These are phyloP conservation scores for Apteryx owenii DNA, from an alignment of 2,113 vertebrate genomes.

Conservation along the genomic window DNA sequence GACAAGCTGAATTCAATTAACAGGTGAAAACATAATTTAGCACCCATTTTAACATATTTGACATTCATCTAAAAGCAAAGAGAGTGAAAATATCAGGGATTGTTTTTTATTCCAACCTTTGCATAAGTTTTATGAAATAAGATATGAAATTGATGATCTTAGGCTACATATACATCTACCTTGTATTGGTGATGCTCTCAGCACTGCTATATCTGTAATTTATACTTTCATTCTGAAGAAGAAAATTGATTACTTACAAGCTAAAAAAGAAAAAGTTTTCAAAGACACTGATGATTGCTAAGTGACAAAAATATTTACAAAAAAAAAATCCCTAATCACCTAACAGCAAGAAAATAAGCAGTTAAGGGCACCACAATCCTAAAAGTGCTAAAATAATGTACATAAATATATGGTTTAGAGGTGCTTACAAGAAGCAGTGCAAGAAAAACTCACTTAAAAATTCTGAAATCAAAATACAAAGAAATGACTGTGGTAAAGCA, in stretches of 20 bases:
- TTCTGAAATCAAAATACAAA: neutral
- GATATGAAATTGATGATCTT: neutral
- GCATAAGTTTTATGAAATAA: neutral
- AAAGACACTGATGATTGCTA: neutral
- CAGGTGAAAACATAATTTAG: neutral
- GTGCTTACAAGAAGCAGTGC: neutral
- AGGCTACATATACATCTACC: neutral
- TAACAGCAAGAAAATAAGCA: neutral
- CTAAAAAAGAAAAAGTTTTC: neutral
- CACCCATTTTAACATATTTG: neutral
- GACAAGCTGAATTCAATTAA: neutral
- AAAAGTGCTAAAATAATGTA: neutral
- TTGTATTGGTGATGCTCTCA: neutral
- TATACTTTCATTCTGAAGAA: neutral
- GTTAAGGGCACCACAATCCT: neutral
- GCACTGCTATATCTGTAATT: neutral
- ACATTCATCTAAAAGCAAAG: neutral
- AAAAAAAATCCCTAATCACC: neutral
- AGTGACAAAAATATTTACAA: neutral
- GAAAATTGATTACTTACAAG: neutral
- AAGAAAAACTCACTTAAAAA: neutral
- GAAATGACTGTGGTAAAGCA: neutral
- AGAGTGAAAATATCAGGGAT: neutral
- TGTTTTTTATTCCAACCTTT: neutral
- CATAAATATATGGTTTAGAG: neutral